phyloP scores from a whole-genome alignment of 2,888 invertebrate genomes.

The Drosophila peninsularis region DNA sequence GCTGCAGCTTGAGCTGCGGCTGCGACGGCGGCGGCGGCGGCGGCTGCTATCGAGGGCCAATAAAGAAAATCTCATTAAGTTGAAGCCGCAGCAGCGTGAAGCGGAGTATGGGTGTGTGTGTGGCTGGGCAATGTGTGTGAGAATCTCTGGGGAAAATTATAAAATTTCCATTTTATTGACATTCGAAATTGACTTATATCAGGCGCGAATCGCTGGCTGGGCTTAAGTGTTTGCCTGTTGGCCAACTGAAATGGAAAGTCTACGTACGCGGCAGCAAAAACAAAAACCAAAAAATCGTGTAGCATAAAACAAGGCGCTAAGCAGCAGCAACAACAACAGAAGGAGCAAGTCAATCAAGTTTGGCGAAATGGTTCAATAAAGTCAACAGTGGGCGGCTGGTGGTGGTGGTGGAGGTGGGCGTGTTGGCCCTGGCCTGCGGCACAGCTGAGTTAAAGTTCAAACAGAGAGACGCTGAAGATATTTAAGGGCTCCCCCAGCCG shows the following conservation, averaged over 20 bases:
- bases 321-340: conserved; percentile 43
- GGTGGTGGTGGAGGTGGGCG: no score
- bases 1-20: conserved; percentile 22
- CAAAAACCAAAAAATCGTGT: conserved; percentile 6
- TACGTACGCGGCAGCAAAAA: conserved; percentile 20
- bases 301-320: conserved; percentile 34
- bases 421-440: conserved; percentile 39
- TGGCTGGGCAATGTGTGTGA: conserved; percentile 10
- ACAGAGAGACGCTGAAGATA: conserved; percentile 61
- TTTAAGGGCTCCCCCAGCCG: conserved; percentile 28
- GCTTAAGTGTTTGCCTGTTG: conserved; percentile 63
- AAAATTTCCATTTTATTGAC: conserved; percentile 80
- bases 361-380: conserved; percentile 76
- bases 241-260: conserved; percentile 30
- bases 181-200: conserved; percentile 75
- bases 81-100: conserved; percentile 50
- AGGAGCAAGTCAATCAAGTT: conserved; percentile 70
- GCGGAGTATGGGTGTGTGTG: not conserved
- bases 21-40: not conserved
- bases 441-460: conserved; percentile 64
- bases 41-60: conserved; percentile 63
- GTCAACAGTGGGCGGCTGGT: conserved; percentile 60
- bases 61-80: conserved; percentile 76
- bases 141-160: conserved; percentile 62
- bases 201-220: conserved; percentile 44